phyloP scores from a whole-genome alignment of 1,140 invertebrate species.

The Spodoptera frugiperda region DNA sequence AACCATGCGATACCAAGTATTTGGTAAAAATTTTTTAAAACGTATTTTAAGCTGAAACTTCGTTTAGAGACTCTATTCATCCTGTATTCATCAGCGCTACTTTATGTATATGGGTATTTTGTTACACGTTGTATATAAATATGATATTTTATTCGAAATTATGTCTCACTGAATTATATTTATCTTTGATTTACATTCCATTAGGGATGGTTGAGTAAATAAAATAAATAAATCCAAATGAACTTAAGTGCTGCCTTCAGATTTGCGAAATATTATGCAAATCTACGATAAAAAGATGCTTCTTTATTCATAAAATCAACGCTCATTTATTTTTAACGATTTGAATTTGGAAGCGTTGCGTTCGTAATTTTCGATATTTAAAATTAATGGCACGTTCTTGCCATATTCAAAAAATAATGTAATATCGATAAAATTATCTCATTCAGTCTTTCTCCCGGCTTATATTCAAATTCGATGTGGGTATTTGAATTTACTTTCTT shows the following conservation, averaged over 20 bases:
- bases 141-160: background rate
- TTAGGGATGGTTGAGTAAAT: background rate
- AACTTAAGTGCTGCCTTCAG: background rate
- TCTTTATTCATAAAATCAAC: slow-evolving; percentile 15
- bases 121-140: too few relatives aligned
- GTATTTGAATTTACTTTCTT: too few relatives aligned
- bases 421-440: too few relatives aligned
- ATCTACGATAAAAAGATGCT: background rate
- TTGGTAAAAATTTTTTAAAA: too few relatives aligned
- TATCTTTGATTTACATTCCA: slow-evolving; percentile 7
- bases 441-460: too few relatives aligned
- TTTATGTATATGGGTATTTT: too few relatives aligned
- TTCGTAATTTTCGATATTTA: background rate
- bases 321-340: slow-evolving; percentile 6
- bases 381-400: background rate
- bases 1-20: too few relatives aligned
- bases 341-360: background rate
- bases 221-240: slow-evolving; percentile 18
- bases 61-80: too few relatives aligned
- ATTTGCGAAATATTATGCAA: slow-evolving; percentile 12
- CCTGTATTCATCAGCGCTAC: too few relatives aligned
- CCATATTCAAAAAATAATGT: background rate
- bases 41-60: too few relatives aligned
- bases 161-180: background rate
- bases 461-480: too few relatives aligned